Percentiles rank a stretch among this genome's conserved stretches.
These are phyloP conservation scores for Reinhardtius hippoglossoides DNA, from an alignment of 2,113 vertebrate genomes.

Conservation along the genomic window DNA sequence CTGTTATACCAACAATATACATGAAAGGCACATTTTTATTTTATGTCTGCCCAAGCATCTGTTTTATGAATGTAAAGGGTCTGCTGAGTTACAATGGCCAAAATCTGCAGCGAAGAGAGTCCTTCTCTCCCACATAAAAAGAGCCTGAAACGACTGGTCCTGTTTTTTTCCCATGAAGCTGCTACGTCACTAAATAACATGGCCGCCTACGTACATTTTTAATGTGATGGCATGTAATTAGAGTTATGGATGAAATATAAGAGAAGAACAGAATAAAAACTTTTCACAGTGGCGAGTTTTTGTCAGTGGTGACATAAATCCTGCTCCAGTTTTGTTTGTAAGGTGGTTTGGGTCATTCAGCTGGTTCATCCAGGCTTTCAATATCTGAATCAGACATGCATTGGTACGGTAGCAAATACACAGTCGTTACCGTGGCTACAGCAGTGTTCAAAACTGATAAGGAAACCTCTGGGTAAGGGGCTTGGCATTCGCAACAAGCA, in stretches of 20 bases:
- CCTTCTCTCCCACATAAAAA: neutral
- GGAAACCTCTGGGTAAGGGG: neutral
- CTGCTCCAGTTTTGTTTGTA: no score
- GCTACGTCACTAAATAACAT: neutral
- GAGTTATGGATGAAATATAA: neutral
- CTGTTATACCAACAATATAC: neutral
- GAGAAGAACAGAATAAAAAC: neutral
- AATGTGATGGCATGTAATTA: neutral
- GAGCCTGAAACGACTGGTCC: neutral
- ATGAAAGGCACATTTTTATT: conserved; percentile 6
- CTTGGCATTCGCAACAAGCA: neutral
- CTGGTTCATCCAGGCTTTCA: no score
- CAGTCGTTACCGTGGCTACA: no score
- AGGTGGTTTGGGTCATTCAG: no score
- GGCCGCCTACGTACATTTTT: neutral
- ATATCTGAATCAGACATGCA: no score
- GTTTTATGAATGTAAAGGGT: neutral
- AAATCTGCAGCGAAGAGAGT: neutral
- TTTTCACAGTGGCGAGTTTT: neutral
- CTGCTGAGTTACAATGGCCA: neutral
- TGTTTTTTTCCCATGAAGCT: neutral
- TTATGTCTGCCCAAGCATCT: conserved; percentile 2
- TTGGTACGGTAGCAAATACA: no score
- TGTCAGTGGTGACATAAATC: no score
- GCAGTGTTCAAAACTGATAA: no score